phyloP scores from a whole-genome alignment of 2,113 vertebrate species.

The Turnix velox region DNA sequence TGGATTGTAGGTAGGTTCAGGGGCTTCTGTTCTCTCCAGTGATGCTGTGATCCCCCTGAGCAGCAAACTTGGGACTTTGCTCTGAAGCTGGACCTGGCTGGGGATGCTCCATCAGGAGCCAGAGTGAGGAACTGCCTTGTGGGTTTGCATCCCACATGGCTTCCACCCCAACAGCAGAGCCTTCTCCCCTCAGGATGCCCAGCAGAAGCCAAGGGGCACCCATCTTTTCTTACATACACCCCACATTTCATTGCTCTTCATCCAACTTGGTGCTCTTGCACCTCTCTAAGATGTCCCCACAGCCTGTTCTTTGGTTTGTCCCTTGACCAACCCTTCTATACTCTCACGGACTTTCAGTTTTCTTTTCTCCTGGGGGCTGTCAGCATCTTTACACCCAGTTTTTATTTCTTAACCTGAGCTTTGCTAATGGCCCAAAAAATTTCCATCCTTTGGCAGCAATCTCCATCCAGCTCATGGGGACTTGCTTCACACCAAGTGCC shows the following conservation, averaged over 20 bases:
- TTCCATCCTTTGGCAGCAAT: neutral
- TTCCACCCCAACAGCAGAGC: neutral
- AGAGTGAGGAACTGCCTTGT: accelerated
- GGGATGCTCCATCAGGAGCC: neutral
- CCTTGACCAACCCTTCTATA: neutral
- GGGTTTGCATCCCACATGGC: accelerated
- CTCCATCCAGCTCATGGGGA: neutral
- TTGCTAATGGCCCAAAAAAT: neutral
- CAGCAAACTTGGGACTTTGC: neutral
- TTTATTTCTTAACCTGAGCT: neutral
- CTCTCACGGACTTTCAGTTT: neutral
- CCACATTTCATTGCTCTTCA: neutral
- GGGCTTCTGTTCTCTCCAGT: neutral
- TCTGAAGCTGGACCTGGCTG: neutral
- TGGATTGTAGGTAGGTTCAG: neutral
- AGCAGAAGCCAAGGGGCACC: neutral
- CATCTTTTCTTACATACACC: too few species aligned
- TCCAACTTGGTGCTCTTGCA: neutral
- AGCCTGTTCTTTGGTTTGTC: neutral
- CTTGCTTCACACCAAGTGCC: neutral
- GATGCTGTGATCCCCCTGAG: neutral
- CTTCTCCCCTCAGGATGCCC: neutral
- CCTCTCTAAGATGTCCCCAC: neutral
- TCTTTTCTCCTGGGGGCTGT: neutral
- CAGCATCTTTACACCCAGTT: neutral